Conservation (phyloP, 2,797 vertebrate species). For the Gobio occitaniae region DNA sequence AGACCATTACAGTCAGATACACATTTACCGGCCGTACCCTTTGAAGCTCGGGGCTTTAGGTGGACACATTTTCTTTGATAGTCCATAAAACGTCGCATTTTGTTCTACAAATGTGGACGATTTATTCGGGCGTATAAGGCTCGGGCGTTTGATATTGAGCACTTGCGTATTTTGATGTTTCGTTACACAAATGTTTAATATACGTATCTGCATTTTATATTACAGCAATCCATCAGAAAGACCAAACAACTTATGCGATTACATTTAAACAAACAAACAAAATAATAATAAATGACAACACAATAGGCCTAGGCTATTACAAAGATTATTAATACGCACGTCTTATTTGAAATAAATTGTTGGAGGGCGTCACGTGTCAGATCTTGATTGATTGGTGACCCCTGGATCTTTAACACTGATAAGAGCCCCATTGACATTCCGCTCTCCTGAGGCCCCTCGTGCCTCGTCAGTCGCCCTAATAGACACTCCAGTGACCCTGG, state of each 20-base stretch:
- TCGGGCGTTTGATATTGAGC: background rate
- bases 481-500: constrained; percentile 51
- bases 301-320: constrained; percentile 3
- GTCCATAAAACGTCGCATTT: constrained; percentile 16
- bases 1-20: constrained; percentile 43
- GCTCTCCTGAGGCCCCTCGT: constrained; percentile 55
- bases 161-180: background rate
- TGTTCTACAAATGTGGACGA: background rate
- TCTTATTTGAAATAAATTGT: constrained; percentile 64
- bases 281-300: background rate
- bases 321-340: constrained; percentile 15
- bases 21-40: constrained; percentile 10
- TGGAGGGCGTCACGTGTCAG: constrained; percentile 81
- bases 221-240: background rate
- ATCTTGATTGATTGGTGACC: constrained; percentile 77
- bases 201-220: background rate
- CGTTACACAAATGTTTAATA: background rate
- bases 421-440: constrained; percentile 75
- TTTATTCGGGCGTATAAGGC: background rate
- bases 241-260: background rate
- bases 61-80: constrained; percentile 4
- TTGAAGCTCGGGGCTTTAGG: background rate
- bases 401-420: constrained; percentile 75
- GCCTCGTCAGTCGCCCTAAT: constrained; percentile 58
- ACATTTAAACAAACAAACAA: background rate